Conservation (phyloP, 2,797 vertebrate genomes). For the Acanthurus leucopareius region DNA sequence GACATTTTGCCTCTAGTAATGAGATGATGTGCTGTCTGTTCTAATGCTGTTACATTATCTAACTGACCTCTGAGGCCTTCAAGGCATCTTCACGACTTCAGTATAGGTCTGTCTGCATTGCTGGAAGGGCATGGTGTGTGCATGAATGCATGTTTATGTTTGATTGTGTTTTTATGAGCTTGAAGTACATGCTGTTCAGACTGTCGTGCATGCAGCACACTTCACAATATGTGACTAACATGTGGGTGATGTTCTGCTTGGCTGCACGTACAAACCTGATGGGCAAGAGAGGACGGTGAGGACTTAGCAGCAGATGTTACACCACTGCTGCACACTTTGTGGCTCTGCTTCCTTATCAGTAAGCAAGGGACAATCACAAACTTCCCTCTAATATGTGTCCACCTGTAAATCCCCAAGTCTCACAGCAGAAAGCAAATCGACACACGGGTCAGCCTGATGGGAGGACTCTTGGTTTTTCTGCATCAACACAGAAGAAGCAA, state of each 20-base stretch:
- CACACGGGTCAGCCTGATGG: slow-evolving; percentile 8
- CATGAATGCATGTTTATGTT: neutral
- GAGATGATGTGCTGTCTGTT: slow-evolving; percentile 19
- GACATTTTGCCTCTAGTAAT: slow-evolving; percentile 8
- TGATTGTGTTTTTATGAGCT: neutral
- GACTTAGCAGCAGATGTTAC: slow-evolving; percentile 22
- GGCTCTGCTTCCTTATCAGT: slow-evolving; percentile 12
- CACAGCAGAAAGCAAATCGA: slow-evolving; percentile 14
- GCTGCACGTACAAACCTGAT: slow-evolving; percentile 31
- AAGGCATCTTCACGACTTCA: slow-evolving; percentile 17
- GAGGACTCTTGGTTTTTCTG: slow-evolving; percentile 40
- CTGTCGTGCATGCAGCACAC: slow-evolving; percentile 6
- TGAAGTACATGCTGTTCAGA: neutral
- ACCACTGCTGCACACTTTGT: slow-evolving; percentile 17
- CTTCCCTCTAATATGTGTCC: neutral
- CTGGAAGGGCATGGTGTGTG: slow-evolving; percentile 9
- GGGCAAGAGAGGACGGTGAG: slow-evolving; percentile 16
- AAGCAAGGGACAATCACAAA: slow-evolving; percentile 4
- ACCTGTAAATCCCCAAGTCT: slow-evolving; percentile 13
- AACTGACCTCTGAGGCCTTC: slow-evolving; percentile 34
- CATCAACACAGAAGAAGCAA: slow-evolving; percentile 12
- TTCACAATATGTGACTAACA: slow-evolving; percentile 28
- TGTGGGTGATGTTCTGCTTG: slow-evolving; percentile 39
- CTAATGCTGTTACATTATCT: slow-evolving; percentile 32
- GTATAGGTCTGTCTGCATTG: slow-evolving; percentile 26